These are phyloP conservation scores for Pangasianodon hypophthalmus DNA, from an alignment of 2,113 vertebrate species.

Conservation along the genomic window DNA sequence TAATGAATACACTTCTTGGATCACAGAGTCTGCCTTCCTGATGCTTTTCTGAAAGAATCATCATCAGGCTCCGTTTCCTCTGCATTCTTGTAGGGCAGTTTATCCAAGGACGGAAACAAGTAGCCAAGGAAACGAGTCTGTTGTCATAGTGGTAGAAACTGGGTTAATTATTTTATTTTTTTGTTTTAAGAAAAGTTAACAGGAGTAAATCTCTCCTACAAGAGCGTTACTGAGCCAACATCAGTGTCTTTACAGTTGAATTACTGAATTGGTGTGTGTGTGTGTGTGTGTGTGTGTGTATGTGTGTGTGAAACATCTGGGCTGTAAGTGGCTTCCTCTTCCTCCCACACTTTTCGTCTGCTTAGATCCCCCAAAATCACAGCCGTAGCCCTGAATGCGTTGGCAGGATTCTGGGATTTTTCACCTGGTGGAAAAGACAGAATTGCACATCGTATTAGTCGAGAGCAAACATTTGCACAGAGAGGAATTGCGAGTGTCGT, in stretches of 20 bases:
- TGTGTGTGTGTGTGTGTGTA: constrained; percentile 40
- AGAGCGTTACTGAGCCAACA: constrained; percentile 34
- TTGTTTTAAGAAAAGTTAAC: neutral
- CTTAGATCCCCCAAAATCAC: constrained; percentile 16
- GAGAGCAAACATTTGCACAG: constrained; percentile 72
- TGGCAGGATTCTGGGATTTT: constrained; percentile 59
- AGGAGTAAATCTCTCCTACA: neutral
- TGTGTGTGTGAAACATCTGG: constrained; percentile 50
- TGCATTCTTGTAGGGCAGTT: constrained; percentile 24
- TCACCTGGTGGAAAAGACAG: constrained; percentile 62
- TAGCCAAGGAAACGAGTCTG: neutral
- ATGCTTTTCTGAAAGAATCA: constrained; percentile 45
- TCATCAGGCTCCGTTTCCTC: constrained; percentile 33
- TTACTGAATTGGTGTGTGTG: constrained; percentile 56
- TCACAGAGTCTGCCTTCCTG: constrained; percentile 64
- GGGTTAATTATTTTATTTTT: neutral
- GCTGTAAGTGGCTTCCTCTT: constrained; percentile 39
- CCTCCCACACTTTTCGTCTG: constrained; percentile 60
- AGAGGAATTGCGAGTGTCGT: constrained; percentile 62
- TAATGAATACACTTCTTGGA: constrained; percentile 71
- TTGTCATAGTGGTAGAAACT: constrained; percentile 11
- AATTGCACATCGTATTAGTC: constrained; percentile 64
- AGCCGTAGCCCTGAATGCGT: constrained; percentile 57
- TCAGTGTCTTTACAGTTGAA: constrained; percentile 25
- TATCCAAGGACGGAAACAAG: constrained; percentile 29